Conservation (phyloP, 2,888 invertebrate species). For the Lasioglossum pauxillum region DNA sequence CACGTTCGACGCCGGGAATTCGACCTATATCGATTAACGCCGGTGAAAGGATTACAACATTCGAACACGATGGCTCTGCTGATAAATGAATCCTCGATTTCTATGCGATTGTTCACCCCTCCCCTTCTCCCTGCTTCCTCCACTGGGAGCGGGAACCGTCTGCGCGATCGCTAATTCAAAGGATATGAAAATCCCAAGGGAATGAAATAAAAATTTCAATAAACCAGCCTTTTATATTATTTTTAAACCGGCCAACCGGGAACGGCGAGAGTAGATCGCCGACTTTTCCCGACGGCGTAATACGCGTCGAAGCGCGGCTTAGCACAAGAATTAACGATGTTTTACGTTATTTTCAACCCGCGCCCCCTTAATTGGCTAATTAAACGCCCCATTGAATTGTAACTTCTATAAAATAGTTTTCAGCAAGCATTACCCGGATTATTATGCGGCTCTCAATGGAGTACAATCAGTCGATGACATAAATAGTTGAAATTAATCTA, state of each 20-base stretch:
- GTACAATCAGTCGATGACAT: background rate
- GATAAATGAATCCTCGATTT: conserved; percentile 11
- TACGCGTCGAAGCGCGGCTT: background rate
- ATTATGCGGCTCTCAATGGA: background rate
- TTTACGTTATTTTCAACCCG: background rate
- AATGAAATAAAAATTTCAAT: conserved; percentile 2
- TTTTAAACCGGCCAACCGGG: background rate
- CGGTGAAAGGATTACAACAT: background rate
- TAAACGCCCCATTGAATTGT: background rate
- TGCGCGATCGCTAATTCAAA: conserved; percentile 2
- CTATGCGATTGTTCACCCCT: background rate
- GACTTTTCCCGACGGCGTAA: background rate
- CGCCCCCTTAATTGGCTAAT: background rate
- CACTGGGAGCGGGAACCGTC: background rate
- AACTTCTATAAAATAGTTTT: background rate
- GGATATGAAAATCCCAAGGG: background rate
- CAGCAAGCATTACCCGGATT: background rate
- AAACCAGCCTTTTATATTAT: background rate
- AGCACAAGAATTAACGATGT: background rate
- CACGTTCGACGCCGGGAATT: background rate
- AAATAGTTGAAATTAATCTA: background rate
- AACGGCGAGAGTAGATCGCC: background rate
- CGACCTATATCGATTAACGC: background rate
- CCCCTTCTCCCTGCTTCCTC: background rate
- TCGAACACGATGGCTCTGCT: conserved; percentile 3